Base-by-base conservation (phyloP, 2,113 vertebrate species). In the Platichthys flesus region DNA sequence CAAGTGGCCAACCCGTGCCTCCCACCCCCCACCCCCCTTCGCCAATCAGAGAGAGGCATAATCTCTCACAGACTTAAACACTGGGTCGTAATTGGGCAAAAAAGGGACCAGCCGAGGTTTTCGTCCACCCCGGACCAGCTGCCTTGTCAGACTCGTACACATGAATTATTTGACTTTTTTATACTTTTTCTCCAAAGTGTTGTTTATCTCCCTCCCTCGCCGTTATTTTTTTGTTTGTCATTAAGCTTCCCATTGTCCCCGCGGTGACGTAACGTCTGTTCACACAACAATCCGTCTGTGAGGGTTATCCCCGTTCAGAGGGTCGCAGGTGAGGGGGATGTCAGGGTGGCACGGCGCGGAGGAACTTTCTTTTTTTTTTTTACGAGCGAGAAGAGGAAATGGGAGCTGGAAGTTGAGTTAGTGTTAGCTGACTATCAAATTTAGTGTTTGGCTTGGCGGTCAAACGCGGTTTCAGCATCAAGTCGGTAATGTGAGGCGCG, bases 11-110 rank as follows among this genome's bases (percentile, higher is more conserved):
- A 83, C 74, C 82, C 63, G n/a, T 76, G 84, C 85, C 88, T 88
- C 89, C 90, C 76, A 85, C 71, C 71, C 23, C 1, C 23, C 23
- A 23, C 23, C 23, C 81, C 82, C 72, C 66, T 78, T 88, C 88
- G 75, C 86, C 90, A 90, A 89, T 90, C 86, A 92, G 86, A 91
- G 71, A 63, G 91, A 93, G 92, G 94, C 86, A 86, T 92, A 94
- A 94, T 93, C 89, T 92, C 93, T 83, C 86, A 82, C 83, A 82
- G 51, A 85, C 74, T 79, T 92, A 91, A 91, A 89, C 69, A 85
- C 14, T 67, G 73, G 71, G 61, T 49, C 42, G 35, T 90, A 88
- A 42, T 26, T 85, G 84, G 79, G 86, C 69, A 76, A 87, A 88
- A 88, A 64, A 85, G 18, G 73, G 69, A 61, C 56, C 57, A 37